Percentiles rank a stretch among this genome's conserved stretches.
phyloP scores from a whole-genome alignment of 2,888 invertebrate genomes.

The Meghimatium bilineatum region DNA sequence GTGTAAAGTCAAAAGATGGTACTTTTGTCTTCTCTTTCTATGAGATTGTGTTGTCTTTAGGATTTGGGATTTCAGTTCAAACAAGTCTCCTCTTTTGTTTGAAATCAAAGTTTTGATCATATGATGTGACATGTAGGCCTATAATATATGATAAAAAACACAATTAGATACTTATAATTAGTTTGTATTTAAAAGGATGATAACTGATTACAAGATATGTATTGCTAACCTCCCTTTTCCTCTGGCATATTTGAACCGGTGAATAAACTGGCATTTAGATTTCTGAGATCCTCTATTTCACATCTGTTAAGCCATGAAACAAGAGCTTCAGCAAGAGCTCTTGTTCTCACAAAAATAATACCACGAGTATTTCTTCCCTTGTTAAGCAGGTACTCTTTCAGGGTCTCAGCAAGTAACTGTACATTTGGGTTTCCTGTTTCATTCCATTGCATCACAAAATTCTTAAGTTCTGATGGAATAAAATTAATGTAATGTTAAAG shows the following conservation, averaged over 20 bases:
- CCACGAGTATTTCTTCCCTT: slow-evolving; percentile 56
- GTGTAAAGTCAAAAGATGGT: no score
- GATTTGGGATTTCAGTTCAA: no score
- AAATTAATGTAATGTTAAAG: neutral
- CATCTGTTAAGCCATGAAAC: slow-evolving; percentile 54
- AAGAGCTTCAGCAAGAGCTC: slow-evolving; percentile 60
- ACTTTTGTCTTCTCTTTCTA: no score
- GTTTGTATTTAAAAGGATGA: no score
- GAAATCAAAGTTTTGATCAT: no score
- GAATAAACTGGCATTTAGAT: slow-evolving; percentile 51
- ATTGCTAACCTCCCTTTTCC: slow-evolving; percentile 51
- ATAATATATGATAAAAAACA: no score
- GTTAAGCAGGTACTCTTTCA: slow-evolving; percentile 51
- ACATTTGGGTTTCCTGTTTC: slow-evolving; percentile 59
- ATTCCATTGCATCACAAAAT: neutral
- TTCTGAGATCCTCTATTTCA: slow-evolving; percentile 38
- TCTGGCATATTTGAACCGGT: slow-evolving; percentile 54
- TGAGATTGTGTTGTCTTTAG: no score
- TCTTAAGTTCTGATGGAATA: neutral
- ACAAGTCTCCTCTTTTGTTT: no score
- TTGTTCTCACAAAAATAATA: slow-evolving; percentile 63
- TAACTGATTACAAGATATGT: no score
- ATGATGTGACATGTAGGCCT: no score
- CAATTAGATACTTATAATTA: no score
- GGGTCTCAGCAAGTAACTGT: slow-evolving; percentile 48